phyloP scores from a whole-genome alignment of 2,113 vertebrate species.

The Lycaon pictus region DNA sequence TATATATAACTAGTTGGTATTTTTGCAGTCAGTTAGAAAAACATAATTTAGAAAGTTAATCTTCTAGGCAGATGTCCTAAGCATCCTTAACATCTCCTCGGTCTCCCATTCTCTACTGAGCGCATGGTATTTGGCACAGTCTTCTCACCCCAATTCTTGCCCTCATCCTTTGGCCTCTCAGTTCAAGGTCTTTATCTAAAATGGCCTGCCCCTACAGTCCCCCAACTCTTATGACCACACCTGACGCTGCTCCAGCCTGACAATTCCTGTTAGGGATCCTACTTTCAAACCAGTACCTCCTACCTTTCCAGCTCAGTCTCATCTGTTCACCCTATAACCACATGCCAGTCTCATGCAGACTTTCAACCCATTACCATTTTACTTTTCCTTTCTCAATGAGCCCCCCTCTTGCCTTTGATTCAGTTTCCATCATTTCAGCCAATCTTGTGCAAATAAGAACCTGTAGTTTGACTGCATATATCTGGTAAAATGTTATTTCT shows the following conservation, averaged over 20 bases:
- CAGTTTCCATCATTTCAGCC: neutral
- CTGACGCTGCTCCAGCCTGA: neutral
- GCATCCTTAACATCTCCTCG: neutral
- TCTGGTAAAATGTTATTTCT: slow-evolving; percentile 19
- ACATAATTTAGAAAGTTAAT: neutral
- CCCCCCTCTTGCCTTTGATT: neutral
- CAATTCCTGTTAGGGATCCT: neutral
- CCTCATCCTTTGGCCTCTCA: neutral
- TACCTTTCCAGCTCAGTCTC: neutral
- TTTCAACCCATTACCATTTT: neutral
- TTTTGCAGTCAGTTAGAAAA: neutral
- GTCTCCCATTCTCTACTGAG: neutral
- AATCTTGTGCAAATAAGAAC: neutral
- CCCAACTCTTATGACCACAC: neutral
- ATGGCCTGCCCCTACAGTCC: neutral
- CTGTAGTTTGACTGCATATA: neutral
- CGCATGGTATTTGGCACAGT: neutral
- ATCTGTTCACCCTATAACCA: neutral
- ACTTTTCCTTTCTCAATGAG: neutral
- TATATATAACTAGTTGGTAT: neutral
- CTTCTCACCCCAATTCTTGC: neutral
- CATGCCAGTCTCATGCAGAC: neutral
- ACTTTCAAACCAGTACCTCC: neutral
- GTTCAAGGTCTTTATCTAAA: neutral
- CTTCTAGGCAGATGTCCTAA: neutral